Percentiles rank a stretch among this genome's conserved stretches.
phyloP scores from a whole-genome alignment of 1,140 invertebrate species.

The Plectrocnemia conspersa region DNA sequence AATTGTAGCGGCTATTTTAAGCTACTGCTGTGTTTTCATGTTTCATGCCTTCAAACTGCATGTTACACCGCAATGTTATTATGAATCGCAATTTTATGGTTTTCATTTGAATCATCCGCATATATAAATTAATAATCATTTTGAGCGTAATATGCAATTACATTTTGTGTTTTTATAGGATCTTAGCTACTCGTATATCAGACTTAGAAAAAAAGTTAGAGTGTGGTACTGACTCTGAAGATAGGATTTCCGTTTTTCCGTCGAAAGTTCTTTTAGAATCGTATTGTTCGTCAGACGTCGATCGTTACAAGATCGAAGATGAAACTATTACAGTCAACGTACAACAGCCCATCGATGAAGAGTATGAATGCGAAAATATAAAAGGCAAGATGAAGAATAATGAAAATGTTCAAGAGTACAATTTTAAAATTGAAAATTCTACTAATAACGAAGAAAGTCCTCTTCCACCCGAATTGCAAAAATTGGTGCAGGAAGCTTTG shows the following conservation, averaged over 20 bases:
- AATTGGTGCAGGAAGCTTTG: constrained; percentile 47
- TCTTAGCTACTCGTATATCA: constrained; percentile 47
- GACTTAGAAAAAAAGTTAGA: constrained; percentile 49
- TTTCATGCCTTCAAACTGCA: too few relatives aligned
- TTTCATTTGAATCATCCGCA: too few relatives aligned
- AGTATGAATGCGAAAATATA: constrained; percentile 28
- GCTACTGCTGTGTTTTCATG: too few relatives aligned
- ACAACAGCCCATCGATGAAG: constrained; percentile 17
- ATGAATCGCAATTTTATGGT: too few relatives aligned
- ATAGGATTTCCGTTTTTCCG: constrained; percentile 47
- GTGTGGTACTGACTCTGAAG: constrained; percentile 47
- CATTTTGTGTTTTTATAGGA: constrained; percentile 37
- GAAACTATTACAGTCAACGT: constrained; percentile 31
- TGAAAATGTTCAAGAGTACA: neutral
- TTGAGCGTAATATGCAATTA: too few relatives aligned
- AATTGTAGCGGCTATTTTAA: too few relatives aligned
- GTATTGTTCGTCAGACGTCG: constrained; percentile 42
- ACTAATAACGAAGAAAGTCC: constrained; percentile 19
- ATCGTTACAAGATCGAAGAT: constrained; percentile 41
- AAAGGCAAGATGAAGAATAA: constrained; percentile 16
- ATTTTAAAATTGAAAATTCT: neutral
- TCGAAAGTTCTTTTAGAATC: constrained; percentile 50
- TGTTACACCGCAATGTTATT: too few relatives aligned
- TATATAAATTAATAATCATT: too few relatives aligned
- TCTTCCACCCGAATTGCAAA: constrained; percentile 45